Conservation (phyloP, 2,888 invertebrate species). For the Sinopyrophorus schimmeli region DNA sequence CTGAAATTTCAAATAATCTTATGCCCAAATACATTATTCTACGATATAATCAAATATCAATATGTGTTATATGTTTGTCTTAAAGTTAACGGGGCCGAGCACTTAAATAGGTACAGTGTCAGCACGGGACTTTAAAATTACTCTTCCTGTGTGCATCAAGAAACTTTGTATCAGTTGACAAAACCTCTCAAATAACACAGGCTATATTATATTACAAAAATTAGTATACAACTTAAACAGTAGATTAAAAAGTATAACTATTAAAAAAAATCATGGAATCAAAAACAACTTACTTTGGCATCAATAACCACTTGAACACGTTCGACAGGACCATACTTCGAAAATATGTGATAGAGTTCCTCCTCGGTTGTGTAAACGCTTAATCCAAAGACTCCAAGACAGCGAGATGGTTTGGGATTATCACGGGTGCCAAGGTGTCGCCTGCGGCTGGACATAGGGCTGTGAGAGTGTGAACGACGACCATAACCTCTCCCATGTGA, state of each 20-base stretch:
- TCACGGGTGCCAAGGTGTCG: constrained; percentile 81
- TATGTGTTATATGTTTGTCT: too few relatives aligned
- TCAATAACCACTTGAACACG: constrained; percentile 94
- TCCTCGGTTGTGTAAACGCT: constrained; percentile 91
- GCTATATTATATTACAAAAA: constrained; percentile 11
- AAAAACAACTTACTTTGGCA: constrained; percentile 71
- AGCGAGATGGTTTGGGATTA: constrained; percentile 84
- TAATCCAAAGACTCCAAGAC: constrained; percentile 93
- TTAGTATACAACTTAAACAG: not conserved
- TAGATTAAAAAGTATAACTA: not conserved
- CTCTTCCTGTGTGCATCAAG: constrained; percentile 48
- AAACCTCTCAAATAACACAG: constrained; percentile 46
- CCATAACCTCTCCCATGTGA: constrained; percentile 59
- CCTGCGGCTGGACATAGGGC: constrained; percentile 81
- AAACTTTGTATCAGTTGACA: constrained; percentile 36
- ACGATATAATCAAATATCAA: too few relatives aligned
- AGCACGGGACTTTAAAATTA: constrained; percentile 43
- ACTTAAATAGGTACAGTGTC: constrained; percentile 38
- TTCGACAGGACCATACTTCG: constrained; percentile 89
- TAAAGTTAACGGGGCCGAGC: constrained; percentile 46
- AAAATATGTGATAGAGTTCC: constrained; percentile 89
- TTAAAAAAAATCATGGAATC: not conserved
- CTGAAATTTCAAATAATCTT: constrained; percentile 56
- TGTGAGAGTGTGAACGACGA: constrained; percentile 68
- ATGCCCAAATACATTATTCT: too few relatives aligned